Conservation (phyloP, 2,113 vertebrate species). For the Sylvia atricapilla region DNA sequence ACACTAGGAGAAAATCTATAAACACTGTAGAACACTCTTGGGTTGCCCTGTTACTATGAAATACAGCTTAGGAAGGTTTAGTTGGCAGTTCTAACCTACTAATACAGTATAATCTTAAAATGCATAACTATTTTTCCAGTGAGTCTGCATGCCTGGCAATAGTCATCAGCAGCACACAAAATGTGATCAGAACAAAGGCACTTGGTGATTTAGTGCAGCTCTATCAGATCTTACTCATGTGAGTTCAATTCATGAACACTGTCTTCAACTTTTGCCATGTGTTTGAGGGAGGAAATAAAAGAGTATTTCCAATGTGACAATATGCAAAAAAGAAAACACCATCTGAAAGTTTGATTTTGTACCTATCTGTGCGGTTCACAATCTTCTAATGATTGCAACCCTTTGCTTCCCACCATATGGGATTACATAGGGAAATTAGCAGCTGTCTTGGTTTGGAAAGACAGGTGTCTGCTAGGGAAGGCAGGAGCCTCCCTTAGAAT, state of each 20-base stretch:
- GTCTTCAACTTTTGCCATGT: neutral
- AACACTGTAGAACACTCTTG: neutral
- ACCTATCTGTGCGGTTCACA: neutral
- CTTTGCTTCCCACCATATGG: neutral
- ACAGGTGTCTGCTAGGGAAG: neutral
- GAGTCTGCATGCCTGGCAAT: neutral
- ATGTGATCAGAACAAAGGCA: neutral
- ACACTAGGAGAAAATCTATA: neutral
- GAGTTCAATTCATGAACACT: neutral
- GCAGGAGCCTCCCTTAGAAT: neutral
- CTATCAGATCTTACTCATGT: neutral
- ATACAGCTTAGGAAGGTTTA: neutral
- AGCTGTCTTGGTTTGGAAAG: neutral
- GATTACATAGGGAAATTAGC: neutral
- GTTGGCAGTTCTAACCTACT: neutral
- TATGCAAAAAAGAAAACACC: neutral
- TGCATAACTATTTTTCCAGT: neutral
- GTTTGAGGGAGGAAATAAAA: neutral
- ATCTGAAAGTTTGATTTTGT: neutral
- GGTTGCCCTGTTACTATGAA: neutral
- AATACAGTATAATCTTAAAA: neutral
- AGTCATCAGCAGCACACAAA: neutral
- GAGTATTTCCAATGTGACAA: neutral
- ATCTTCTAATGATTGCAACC: neutral
- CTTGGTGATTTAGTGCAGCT: neutral